Conservation (phyloP, 92 coral and sea anemone genomes). For the Porites lobata region DNA sequence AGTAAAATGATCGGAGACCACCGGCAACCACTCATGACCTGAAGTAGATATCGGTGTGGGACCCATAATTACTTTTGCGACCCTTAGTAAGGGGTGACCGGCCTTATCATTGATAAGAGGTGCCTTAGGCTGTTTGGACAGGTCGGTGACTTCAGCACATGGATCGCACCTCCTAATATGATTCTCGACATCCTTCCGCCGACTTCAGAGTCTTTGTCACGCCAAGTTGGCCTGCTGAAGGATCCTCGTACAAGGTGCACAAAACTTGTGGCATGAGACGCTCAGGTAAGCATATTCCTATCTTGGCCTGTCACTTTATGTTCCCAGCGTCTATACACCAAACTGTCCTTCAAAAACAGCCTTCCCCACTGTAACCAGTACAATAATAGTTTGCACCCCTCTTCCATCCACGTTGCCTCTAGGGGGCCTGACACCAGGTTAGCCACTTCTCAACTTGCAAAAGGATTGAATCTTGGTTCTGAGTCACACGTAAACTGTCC, state of each 20-base stretch:
- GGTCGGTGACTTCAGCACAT: slow-evolving; percentile 56
- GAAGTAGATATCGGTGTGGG: slow-evolving; percentile 43
- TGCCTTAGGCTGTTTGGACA: slow-evolving; percentile 28
- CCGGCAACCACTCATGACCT: slow-evolving; percentile 48
- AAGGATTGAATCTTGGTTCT: too few relatives aligned
- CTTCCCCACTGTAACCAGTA: too few relatives aligned
- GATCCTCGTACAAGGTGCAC: slow-evolving; percentile 44
- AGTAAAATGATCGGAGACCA: slow-evolving; percentile 7
- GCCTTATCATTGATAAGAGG: slow-evolving; percentile 29
- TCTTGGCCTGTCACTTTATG: too few relatives aligned
- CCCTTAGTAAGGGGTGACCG: slow-evolving; percentile 48
- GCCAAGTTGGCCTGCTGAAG: slow-evolving; percentile 76
- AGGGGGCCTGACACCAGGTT: too few relatives aligned
- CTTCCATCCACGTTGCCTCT: too few relatives aligned
- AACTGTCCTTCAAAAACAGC: too few relatives aligned
- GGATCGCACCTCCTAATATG: slow-evolving; percentile 46
- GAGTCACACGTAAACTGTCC: too few relatives aligned
- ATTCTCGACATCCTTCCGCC: slow-evolving; percentile 50
- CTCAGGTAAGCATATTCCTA: slow-evolving; percentile 52
- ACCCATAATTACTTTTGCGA: slow-evolving; percentile 51
- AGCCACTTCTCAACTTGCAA: too few relatives aligned
- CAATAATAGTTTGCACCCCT: too few relatives aligned
- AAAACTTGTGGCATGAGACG: slow-evolving; percentile 48
- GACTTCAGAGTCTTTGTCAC: slow-evolving; percentile 41
- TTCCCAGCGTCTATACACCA: neutral